phyloP scores from a whole-genome alignment of 2,888 invertebrate species.

The Melieria crassipennis region DNA sequence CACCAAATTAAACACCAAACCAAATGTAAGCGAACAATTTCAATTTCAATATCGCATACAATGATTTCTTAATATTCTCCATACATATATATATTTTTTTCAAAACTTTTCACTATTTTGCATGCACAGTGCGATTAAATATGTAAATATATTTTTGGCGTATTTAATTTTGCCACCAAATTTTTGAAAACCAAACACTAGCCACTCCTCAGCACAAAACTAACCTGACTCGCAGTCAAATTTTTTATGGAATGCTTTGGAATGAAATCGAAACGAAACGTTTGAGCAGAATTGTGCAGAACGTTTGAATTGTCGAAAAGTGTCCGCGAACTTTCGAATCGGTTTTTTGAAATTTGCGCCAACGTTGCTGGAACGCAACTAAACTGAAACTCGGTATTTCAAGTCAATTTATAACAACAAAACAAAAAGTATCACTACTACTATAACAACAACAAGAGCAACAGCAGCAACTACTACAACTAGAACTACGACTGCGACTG shows the following conservation, averaged over 20 bases:
- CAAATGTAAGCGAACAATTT: neutral
- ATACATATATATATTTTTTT: neutral
- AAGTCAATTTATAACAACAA: constrained; percentile 64
- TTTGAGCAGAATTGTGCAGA: too few relatives aligned
- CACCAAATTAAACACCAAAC: constrained; percentile 19
- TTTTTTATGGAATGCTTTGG: neutral
- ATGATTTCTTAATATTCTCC: too few relatives aligned
- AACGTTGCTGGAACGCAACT: constrained; percentile 64
- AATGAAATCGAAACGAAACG: constrained; percentile 8
- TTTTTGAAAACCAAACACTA: too few relatives aligned
- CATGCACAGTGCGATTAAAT: neutral
- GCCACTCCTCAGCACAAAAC: neutral
- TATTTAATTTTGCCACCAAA: too few relatives aligned
- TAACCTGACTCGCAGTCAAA: neutral
- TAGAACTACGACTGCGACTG: constrained; percentile 27
- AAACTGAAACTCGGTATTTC: constrained; percentile 58
- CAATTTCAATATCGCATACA: neutral
- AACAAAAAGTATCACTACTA: constrained; percentile 22
- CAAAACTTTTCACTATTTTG: neutral
- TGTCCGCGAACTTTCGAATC: constrained; percentile 2
- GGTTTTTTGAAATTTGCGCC: constrained; percentile 50
- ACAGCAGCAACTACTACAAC: constrained; percentile 38
- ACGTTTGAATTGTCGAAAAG: neutral
- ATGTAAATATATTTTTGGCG: neutral
- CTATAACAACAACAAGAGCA: constrained; percentile 17